These are phyloP conservation scores for Eurypyga helias DNA, from an alignment of 2,113 vertebrate species.

Conservation along the genomic window DNA sequence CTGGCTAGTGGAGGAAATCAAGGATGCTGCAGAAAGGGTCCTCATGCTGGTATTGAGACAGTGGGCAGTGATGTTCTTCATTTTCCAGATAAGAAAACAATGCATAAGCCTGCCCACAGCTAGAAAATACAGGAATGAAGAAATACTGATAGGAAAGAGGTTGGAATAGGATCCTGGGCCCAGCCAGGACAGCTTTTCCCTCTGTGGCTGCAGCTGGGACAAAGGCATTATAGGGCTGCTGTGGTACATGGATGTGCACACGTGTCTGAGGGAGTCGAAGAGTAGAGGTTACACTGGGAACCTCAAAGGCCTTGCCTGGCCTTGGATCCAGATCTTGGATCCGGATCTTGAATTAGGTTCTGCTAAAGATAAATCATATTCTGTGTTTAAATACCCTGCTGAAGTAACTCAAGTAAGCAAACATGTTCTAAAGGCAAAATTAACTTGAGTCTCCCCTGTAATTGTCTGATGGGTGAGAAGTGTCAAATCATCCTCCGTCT, in stretches of 20 bases:
- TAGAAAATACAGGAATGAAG: neutral
- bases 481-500: neutral
- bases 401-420: neutral
- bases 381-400: neutral
- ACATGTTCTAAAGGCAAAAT: neutral
- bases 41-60: accelerated
- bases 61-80: neutral
- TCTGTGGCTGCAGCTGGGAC: accelerated
- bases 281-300: neutral
- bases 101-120: accelerated
- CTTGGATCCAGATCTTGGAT: neutral
- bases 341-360: neutral
- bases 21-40: neutral
- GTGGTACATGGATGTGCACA: accelerated
- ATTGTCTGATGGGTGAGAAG: neutral
- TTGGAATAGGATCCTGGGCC: neutral
- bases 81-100: neutral
- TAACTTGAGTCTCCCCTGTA: neutral
- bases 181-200: neutral
- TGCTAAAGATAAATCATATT: neutral
- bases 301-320: neutral
- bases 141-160: neutral
- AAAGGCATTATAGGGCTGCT: neutral
- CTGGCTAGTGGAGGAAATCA: neutral
- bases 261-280: accelerated